phyloP scores from a whole-genome alignment of 2,888 invertebrate species.

The Baccha elongata region DNA sequence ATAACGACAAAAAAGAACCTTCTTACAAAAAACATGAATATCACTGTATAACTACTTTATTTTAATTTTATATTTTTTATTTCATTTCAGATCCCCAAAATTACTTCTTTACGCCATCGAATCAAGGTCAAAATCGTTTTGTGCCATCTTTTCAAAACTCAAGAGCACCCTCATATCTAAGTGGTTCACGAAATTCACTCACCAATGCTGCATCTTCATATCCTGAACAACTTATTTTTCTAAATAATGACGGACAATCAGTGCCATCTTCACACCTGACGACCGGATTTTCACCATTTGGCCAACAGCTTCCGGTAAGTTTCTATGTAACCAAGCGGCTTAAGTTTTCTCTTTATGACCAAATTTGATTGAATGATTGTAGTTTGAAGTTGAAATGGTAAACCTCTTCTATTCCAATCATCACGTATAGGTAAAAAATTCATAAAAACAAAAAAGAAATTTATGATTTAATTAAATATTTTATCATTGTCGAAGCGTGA shows the following conservation, averaged over 20 bases:
- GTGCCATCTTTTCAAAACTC: slow-evolving; percentile 80
- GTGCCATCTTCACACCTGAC: slow-evolving; percentile 72
- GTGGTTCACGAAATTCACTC: slow-evolving; percentile 64
- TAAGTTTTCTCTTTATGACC: slow-evolving; percentile 41
- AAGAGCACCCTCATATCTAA: slow-evolving; percentile 60
- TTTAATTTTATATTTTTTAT: no score
- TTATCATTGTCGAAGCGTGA: slow-evolving; percentile 20
- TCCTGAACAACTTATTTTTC: slow-evolving; percentile 80
- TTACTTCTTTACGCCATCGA: slow-evolving; percentile 79
- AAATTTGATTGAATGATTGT: slow-evolving; percentile 6
- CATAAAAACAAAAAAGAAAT: slow-evolving; percentile 22
- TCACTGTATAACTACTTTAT: no score
- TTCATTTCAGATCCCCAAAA: slow-evolving; percentile 79
- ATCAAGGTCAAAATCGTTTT: slow-evolving; percentile 80
- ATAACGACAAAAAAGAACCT: no score
- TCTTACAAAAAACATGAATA: no score
- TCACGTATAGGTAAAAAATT: neutral
- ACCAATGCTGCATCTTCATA: slow-evolving; percentile 78
- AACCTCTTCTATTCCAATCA: neutral
- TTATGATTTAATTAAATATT: slow-evolving; percentile 53
- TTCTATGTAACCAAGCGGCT: neutral
- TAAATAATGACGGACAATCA: slow-evolving; percentile 77
- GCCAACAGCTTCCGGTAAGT: slow-evolving; percentile 76
- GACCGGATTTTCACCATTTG: slow-evolving; percentile 77
- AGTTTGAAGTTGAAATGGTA: neutral